Percentiles rank a stretch among this genome's conserved stretches.
phyloP scores from a whole-genome alignment of 1,140 invertebrate species.

The Sweltsa coloradensis region DNA sequence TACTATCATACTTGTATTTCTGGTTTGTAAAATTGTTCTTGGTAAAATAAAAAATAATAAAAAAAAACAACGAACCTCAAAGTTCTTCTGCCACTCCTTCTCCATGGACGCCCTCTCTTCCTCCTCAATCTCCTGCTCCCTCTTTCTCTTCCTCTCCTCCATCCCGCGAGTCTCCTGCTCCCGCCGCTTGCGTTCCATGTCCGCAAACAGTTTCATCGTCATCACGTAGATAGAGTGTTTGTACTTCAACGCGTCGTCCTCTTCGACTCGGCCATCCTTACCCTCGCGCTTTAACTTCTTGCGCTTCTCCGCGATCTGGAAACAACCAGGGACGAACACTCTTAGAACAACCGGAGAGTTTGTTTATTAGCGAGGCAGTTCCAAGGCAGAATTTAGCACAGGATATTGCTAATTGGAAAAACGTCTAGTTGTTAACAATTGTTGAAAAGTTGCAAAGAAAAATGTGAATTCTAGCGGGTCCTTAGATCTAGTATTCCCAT shows the following conservation, averaged over 20 bases:
- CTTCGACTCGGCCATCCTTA: slow-evolving; percentile 66
- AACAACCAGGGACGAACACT: slow-evolving; percentile 15
- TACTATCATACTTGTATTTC: no score
- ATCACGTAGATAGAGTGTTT: slow-evolving; percentile 93
- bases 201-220: slow-evolving; percentile 97
- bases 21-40: no score
- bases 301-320: slow-evolving; percentile 82
- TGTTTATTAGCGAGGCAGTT: background rate
- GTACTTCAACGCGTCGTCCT: slow-evolving; percentile 88
- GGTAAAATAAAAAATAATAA: no score
- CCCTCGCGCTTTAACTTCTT: slow-evolving; percentile 94
- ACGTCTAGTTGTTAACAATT: no score
- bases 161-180: slow-evolving; percentile 77
- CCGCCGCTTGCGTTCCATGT: slow-evolving; percentile 79
- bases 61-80: no score
- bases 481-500: no score
- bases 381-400: background rate
- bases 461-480: no score
- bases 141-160: slow-evolving; percentile 89
- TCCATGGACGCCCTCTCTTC: slow-evolving; percentile 80
- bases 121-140: slow-evolving; percentile 85
- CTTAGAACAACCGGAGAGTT: background rate
- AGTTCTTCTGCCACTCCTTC: slow-evolving; percentile 96
- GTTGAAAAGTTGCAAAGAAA: no score
- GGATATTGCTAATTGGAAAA: background rate